Percentiles rank a stretch among this genome's conserved stretches.
These are phyloP conservation scores for Drosophila affinis DNA, from an alignment of 2,888 invertebrate species.

Conservation along the genomic window DNA sequence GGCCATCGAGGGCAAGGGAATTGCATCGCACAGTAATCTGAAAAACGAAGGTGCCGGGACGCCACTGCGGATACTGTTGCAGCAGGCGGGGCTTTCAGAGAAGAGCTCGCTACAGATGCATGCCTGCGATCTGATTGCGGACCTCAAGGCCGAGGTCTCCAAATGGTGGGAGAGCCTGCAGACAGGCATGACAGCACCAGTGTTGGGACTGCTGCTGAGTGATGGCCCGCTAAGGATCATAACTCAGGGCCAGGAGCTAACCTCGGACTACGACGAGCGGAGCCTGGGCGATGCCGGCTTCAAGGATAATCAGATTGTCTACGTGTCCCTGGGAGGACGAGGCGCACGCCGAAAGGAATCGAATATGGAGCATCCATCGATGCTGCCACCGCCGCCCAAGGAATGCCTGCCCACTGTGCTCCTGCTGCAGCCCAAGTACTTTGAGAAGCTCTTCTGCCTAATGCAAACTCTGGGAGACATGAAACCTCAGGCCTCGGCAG, in stretches of 20 bases:
- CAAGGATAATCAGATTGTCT: conserved; percentile 96
- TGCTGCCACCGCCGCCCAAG: conserved; percentile 93
- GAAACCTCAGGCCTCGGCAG: conserved; percentile 88
- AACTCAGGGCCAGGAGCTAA: conserved; percentile 96
- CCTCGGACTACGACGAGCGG: conserved; percentile 96
- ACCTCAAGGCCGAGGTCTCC: conserved; percentile 96
- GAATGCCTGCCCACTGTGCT: conserved; percentile 93
- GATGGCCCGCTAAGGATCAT: conserved; percentile 96
- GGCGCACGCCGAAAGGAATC: conserved; percentile 85
- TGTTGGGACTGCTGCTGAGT: conserved; percentile 88
- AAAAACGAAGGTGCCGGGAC: conserved; percentile 86
- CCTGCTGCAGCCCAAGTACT: conserved; percentile 93
- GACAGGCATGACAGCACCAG: conserved; percentile 84
- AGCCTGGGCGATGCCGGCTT: conserved; percentile 95
- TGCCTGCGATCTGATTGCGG: conserved; percentile 94
- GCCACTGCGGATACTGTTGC: conserved; percentile 91
- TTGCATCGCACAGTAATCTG: conserved; percentile 88
- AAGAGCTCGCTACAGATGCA: conserved; percentile 92
- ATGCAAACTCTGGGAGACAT: conserved; percentile 96
- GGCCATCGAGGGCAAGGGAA: conserved; percentile 92
- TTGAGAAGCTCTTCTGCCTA: conserved; percentile 94
- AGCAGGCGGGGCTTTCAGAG: conserved; percentile 94
- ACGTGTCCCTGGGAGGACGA: conserved; percentile 93
- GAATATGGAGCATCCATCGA: conserved; percentile 90
- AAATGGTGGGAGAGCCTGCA: conserved; percentile 94